A percentile compares a stretch with the other conserved stretches of the same genome.
Evolutionary conservation across 2,888 invertebrate species (phyloP).

Genomic region (Phrixothrix hirtus): DNA sequence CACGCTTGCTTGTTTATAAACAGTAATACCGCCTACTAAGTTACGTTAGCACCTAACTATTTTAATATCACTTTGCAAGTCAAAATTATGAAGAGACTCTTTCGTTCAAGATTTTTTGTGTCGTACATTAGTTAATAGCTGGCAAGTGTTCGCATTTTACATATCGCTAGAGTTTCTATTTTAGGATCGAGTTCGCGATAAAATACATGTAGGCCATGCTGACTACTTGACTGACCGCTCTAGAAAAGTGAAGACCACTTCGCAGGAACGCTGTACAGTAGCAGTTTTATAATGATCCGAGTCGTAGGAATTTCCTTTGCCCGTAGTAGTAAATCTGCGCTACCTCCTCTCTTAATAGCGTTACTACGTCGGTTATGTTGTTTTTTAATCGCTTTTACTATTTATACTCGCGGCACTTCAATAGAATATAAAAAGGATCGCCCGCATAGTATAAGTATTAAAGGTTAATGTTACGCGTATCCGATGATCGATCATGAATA

Average conservation of each 20-base stretch:
- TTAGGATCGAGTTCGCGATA: conserved; percentile 34
- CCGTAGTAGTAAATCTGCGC: conserved; percentile 41
- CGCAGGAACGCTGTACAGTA: conserved; percentile 39
- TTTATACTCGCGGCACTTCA: conserved; percentile 14
- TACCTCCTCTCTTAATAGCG: conserved; percentile 3
- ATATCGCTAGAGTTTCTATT: conserved; percentile 39
- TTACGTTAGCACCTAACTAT: conserved; percentile 20
- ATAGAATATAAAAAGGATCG: conserved; percentile 1
- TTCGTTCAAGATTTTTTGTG: conserved; percentile 7
- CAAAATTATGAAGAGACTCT: neutral
- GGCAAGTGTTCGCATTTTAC: conserved; percentile 16
- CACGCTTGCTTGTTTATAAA: conserved; percentile 30
- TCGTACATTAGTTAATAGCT: conserved; percentile 10
- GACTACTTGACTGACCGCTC: conserved; percentile 20
- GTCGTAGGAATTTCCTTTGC: conserved; percentile 40
- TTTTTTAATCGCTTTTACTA: conserved; percentile 19
- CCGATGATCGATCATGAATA: conserved; percentile 21
- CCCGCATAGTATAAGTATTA: conserved; percentile 25
- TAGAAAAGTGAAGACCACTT: conserved; percentile 28
- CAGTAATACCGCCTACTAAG: conserved; percentile 22
- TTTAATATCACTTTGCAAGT: conserved; percentile 5
- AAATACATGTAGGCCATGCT: conserved; percentile 21
- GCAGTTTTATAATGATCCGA: conserved; percentile 44
- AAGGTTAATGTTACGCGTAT: conserved; percentile 30
- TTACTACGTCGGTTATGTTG: conserved; percentile 4